phyloP scores from a whole-genome alignment of 2,888 invertebrate species.

The Drosophila macrothrix region DNA sequence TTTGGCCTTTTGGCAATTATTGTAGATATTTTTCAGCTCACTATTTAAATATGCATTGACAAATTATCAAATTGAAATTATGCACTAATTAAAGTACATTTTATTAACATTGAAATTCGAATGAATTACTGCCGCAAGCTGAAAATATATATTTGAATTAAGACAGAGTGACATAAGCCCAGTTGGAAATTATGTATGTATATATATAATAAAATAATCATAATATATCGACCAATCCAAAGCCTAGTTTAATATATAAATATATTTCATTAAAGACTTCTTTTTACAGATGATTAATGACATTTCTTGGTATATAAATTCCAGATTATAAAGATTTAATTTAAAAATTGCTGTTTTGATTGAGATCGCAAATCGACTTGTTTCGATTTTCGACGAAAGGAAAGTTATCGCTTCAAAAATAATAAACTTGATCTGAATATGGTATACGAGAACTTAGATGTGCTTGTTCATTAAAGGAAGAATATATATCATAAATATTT shows the following conservation, averaged over 20 bases:
- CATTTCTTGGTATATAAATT: too few species aligned
- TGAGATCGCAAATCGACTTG: not conserved
- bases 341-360: not conserved
- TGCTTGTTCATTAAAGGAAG: not conserved
- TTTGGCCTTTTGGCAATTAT: constrained; percentile 17
- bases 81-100: constrained; percentile 7
- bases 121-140: not conserved
- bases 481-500: not conserved
- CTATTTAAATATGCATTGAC: not conserved
- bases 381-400: too few species aligned
- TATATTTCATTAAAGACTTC: too few species aligned
- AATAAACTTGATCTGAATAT: not conserved
- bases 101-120: not conserved
- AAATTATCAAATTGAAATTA: constrained; percentile 2
- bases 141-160: not conserved
- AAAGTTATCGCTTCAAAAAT: not conserved
- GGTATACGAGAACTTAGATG: not conserved
- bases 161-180: not conserved
- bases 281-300: too few species aligned
- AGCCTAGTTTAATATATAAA: too few species aligned
- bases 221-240: too few species aligned
- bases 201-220: too few species aligned
- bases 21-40: not conserved
- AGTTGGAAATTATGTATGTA: too few species aligned
- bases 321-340: not conserved